A percentile compares a stretch with the other conserved stretches of the same genome.
Evolutionary conservation across 2,888 invertebrate species (phyloP).

Genomic region (Incurvaria masculella): DNA sequence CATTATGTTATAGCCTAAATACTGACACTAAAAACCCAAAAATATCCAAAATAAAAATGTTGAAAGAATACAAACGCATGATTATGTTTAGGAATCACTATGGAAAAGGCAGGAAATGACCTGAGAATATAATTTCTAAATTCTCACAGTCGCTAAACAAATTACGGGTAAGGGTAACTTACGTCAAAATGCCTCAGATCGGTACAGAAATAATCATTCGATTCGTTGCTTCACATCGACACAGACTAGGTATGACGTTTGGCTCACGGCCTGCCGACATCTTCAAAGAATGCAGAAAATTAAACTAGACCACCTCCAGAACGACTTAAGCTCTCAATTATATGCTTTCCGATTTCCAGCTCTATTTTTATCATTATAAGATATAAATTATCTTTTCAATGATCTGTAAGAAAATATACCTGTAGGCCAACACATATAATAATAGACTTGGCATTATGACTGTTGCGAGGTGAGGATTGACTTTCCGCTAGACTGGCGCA

Average conservation of each 20-base stretch:
- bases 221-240: not conserved
- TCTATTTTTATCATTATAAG: not conserved
- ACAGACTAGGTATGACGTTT: conserved; percentile 2
- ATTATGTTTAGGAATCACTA: no score
- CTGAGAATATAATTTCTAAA: no score
- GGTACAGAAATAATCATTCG: not conserved
- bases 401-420: not conserved
- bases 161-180: no score
- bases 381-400: not conserved
- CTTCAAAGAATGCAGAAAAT: conserved; percentile 4
- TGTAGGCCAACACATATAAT: conserved; percentile 23
- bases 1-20: no score
- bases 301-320: not conserved
- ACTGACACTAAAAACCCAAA: no score
- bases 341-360: no score
- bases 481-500: conserved; percentile 21
- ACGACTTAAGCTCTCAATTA: not conserved
- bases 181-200: no score
- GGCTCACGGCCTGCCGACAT: not conserved
- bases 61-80: no score
- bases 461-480: conserved; percentile 28
- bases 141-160: no score
- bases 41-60: no score
- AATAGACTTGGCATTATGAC: conserved; percentile 42
- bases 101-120: no score